Evolutionary conservation across 2,888 invertebrate genomes (phyloP).

Genomic region (Drosophila demipolita): DNA sequence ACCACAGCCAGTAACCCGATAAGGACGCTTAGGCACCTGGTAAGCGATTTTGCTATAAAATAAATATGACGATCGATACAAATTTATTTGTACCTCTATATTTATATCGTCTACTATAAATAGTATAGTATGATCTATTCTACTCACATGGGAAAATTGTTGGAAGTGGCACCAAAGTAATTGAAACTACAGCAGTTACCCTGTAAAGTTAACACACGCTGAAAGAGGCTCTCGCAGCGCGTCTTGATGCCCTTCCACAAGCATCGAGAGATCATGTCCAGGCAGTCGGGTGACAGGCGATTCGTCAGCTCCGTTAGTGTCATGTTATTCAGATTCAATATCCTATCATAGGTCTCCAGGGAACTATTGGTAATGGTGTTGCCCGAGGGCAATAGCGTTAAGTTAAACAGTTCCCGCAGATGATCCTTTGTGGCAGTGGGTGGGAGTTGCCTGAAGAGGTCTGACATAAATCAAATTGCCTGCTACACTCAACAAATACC

Average conservation of each 20-base stretch:
- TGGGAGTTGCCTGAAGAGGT: constrained; percentile 68
- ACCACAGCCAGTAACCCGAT: constrained; percentile 89
- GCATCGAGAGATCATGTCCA: constrained; percentile 86
- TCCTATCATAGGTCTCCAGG: constrained; percentile 61
- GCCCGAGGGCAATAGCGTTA: constrained; percentile 74
- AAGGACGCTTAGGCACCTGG: constrained; percentile 85
- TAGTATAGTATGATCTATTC: not conserved
- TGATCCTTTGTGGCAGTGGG: constrained; percentile 79
- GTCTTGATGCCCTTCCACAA: constrained; percentile 88
- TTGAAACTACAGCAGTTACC: constrained; percentile 89
- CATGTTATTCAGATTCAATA: constrained; percentile 79
- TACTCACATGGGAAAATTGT: constrained; percentile 81
- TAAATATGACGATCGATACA: not conserved
- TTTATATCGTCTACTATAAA: not conserved
- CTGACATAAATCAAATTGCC: not conserved
- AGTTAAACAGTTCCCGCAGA: constrained; percentile 75
- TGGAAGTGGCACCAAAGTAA: constrained; percentile 86
- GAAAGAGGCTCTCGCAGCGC: constrained; percentile 87
- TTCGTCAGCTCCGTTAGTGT: constrained; percentile 65
- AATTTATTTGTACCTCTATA: not conserved
- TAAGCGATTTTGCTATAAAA: constrained; percentile 80
- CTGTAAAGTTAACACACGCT: constrained; percentile 85
- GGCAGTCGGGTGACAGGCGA: constrained; percentile 86
- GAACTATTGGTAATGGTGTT: constrained; percentile 63
- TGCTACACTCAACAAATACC: not conserved